phyloP scores from a whole-genome alignment of 2,888 invertebrate species.

The Noctua pronuba region DNA sequence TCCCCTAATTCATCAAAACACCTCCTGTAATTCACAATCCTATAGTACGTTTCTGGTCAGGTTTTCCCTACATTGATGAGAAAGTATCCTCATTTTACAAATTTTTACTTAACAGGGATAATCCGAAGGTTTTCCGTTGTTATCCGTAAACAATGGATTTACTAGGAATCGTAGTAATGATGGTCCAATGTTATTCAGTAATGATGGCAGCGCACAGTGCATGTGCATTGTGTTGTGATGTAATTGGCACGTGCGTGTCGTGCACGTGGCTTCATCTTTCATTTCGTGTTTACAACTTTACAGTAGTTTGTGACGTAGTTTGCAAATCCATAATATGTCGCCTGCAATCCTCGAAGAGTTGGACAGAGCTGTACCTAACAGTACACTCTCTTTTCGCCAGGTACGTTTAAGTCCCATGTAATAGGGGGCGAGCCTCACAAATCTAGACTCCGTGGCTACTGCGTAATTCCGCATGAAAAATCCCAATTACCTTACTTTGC shows the following conservation, averaged over 20 bases:
- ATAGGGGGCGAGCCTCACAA: not conserved
- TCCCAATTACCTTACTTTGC: too few species aligned
- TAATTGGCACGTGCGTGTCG: conserved; percentile 2
- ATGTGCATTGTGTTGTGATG: conserved; percentile 36
- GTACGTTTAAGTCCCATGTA: not conserved
- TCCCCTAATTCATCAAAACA: not conserved
- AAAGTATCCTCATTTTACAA: conserved; percentile 37
- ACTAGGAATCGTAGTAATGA: conserved; percentile 25
- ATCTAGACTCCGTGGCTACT: not conserved
- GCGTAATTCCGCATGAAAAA: not conserved
- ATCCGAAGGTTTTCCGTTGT: conserved; percentile 31
- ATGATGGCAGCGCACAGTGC: conserved; percentile 9
- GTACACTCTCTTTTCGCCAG: not conserved
- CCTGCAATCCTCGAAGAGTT: not conserved
- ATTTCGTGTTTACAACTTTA: conserved; percentile 1
- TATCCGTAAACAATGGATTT: conserved; percentile 34
- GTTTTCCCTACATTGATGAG: conserved; percentile 22
- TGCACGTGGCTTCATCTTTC: conserved; percentile 20
- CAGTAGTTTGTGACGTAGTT: not conserved
- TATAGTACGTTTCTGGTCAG: not conserved
- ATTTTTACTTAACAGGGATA: conserved; percentile 29
- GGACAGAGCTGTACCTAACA: not conserved
- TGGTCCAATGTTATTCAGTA: not conserved
- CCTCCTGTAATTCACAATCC: not conserved
- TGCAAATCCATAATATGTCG: not conserved